phyloP scores from a whole-genome alignment of 2,888 invertebrate species.

The Harpalus rubripes region DNA sequence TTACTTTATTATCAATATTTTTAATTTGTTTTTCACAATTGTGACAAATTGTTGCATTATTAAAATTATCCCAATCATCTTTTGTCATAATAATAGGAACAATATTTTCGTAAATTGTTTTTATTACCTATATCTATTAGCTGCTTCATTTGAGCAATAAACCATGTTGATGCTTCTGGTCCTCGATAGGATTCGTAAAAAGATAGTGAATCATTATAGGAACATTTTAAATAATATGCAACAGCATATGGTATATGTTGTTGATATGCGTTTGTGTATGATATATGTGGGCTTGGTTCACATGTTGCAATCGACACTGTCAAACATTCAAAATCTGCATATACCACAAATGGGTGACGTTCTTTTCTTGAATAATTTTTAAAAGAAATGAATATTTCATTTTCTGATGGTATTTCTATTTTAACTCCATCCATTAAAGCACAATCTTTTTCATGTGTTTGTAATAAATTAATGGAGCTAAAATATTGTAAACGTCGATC shows the following conservation, averaged over 20 bases:
- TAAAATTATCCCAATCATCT: not conserved
- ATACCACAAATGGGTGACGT: conserved; percentile 64
- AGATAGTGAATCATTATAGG: too few relatives aligned
- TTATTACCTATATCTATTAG: not conserved
- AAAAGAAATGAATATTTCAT: conserved; percentile 49
- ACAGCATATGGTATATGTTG: conserved; percentile 68
- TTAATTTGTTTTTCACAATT: conserved; percentile 69
- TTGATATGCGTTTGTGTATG: conserved; percentile 37
- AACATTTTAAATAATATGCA: conserved; percentile 66
- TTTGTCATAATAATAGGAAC: not conserved
- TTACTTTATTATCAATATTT: conserved; percentile 68
- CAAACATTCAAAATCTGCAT: conserved; percentile 66
- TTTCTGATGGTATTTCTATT: conserved; percentile 50
- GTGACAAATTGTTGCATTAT: conserved; percentile 67
- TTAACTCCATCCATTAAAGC: conserved; percentile 55
- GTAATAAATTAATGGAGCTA: conserved; percentile 31
- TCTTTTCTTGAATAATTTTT: conserved; percentile 66
- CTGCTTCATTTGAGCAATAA: conserved; percentile 67
- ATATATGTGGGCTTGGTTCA: not conserved
- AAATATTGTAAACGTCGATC: conserved; percentile 68
- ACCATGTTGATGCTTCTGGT: conserved; percentile 54
- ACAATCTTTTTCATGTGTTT: conserved; percentile 56
- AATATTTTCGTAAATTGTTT: conserved; percentile 1
- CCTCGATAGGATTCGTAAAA: conserved; percentile 56
- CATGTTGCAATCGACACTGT: conserved; percentile 18